Percentiles rank a stretch among this genome's conserved stretches.
phyloP scores from a whole-genome alignment of 2,113 vertebrate species.

The Pseudorectes ferrugineus region DNA sequence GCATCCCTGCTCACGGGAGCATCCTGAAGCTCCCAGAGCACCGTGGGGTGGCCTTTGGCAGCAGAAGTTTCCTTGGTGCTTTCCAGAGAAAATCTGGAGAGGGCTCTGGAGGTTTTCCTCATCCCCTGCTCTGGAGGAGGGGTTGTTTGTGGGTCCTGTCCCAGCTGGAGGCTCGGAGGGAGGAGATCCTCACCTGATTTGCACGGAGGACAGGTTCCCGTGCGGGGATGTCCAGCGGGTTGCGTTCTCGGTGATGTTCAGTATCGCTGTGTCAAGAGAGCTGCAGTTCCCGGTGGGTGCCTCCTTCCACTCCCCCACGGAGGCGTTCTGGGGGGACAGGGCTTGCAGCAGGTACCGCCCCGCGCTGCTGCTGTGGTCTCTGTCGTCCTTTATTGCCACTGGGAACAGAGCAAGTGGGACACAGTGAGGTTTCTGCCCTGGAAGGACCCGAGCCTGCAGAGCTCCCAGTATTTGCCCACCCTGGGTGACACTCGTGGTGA shows the following conservation, averaged over 20 bases:
- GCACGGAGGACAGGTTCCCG: fast-evolving
- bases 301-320: background rate
- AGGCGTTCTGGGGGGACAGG: fast-evolving
- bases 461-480: background rate
- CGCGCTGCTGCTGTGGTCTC: fast-evolving
- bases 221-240: background rate
- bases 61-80: background rate
- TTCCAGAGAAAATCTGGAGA: background rate
- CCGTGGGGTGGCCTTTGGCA: background rate
- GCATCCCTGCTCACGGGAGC: background rate
- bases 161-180: fast-evolving
- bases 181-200: conserved; percentile 34
- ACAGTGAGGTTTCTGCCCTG: background rate
- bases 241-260: fast-evolving
- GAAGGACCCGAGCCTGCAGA: background rate
- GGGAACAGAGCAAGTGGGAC: background rate
- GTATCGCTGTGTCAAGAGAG: fast-evolving
- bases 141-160: no score
- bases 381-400: background rate
- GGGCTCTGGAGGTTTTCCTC: background rate
- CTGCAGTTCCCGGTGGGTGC: fast-evolving
- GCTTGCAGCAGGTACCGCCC: background rate
- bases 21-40: background rate
- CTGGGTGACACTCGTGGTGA: fast-evolving
- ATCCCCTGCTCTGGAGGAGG: background rate